Percentiles rank a stretch among this genome's conserved stretches.
phyloP scores from a whole-genome alignment of 2,797 vertebrate species.

The Melanotaenia maccullochi region DNA sequence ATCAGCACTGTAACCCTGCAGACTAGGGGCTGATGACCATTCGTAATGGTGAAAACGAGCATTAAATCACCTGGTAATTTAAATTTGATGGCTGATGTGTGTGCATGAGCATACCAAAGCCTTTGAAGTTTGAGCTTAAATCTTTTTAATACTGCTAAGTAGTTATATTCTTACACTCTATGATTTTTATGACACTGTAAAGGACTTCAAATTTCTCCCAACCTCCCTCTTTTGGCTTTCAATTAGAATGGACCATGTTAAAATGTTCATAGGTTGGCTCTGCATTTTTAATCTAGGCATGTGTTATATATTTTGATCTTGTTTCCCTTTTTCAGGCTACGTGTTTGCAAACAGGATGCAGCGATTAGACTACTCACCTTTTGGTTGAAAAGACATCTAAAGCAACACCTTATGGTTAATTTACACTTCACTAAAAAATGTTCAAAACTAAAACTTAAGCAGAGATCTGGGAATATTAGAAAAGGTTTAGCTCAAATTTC shows the following conservation, averaged over 20 bases:
- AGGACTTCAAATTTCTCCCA: too few relatives aligned
- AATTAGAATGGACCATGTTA: too few relatives aligned
- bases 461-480: too few relatives aligned
- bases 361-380: too few relatives aligned
- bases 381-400: too few relatives aligned
- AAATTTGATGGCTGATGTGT: constrained; percentile 14
- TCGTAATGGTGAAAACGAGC: constrained; percentile 45
- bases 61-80: constrained; percentile 38
- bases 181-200: not conserved
- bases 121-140: not conserved
- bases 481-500: not conserved
- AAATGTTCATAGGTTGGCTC: too few relatives aligned
- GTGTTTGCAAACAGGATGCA: too few relatives aligned
- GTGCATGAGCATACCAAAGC: not conserved
- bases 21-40: constrained; percentile 39
- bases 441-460: too few relatives aligned
- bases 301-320: too few relatives aligned
- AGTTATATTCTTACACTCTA: not conserved
- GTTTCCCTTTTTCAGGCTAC: too few relatives aligned
- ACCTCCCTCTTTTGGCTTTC: too few relatives aligned
- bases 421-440: not conserved
- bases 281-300: too few relatives aligned
- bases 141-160: not conserved
- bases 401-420: not conserved
- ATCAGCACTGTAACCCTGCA: constrained; percentile 42